phyloP scores from a whole-genome alignment of 2,113 vertebrate species.

The Parotia lawesii region DNA sequence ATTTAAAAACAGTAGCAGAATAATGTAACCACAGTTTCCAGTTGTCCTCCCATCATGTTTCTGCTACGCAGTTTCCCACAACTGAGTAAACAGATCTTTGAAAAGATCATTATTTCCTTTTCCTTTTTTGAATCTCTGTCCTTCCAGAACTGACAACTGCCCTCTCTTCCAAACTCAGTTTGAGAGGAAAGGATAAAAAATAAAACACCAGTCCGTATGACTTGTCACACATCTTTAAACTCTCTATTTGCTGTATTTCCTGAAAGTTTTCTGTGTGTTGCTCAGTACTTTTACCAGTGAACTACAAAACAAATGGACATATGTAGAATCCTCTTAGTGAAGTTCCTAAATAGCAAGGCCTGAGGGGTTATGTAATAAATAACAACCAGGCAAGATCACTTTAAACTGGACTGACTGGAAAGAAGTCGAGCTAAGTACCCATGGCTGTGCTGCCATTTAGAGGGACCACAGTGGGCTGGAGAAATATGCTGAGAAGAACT shows the following conservation, averaged over 20 bases:
- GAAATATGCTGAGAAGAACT: background rate
- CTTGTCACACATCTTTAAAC: background rate
- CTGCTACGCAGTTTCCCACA: background rate
- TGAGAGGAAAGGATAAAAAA: background rate
- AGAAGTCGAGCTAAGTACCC: background rate
- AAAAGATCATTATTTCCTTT: background rate
- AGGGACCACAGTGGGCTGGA: background rate
- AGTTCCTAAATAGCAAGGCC: background rate
- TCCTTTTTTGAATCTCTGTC: background rate
- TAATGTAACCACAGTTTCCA: background rate
- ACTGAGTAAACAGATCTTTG: background rate
- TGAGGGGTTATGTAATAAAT: background rate
- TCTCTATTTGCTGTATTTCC: background rate
- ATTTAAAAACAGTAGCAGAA: background rate
- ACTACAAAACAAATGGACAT: background rate
- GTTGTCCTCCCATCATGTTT: background rate
- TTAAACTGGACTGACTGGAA: background rate
- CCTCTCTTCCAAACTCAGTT: background rate
- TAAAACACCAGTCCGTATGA: background rate
- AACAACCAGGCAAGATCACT: background rate
- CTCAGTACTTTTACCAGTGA: background rate
- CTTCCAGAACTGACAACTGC: background rate
- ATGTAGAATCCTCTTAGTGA: background rate
- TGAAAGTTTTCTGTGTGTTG: background rate
- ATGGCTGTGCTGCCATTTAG: background rate